phyloP scores from a whole-genome alignment of 2,113 vertebrate species.

The Ibidorhyncha struthersii region DNA sequence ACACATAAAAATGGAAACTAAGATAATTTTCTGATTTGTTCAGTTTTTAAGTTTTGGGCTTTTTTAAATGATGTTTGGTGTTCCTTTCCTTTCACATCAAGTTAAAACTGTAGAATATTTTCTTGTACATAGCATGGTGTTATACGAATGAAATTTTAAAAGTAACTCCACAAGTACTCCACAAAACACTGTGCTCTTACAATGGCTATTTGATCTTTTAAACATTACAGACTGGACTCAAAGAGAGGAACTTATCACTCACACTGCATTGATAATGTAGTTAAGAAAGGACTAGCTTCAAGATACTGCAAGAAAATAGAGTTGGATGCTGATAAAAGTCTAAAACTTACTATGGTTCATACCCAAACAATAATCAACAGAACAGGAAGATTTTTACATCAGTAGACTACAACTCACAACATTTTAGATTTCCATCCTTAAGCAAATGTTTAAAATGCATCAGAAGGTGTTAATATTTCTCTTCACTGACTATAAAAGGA shows the following conservation, averaged over 20 bases:
- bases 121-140: neutral
- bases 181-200: neutral
- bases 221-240: neutral
- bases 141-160: neutral
- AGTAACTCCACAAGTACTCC: neutral
- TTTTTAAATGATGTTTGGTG: neutral
- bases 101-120: neutral
- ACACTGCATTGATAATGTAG: neutral
- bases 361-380: neutral
- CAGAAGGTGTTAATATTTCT: too few species aligned
- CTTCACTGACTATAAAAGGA: too few species aligned
- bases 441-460: neutral
- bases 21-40: neutral
- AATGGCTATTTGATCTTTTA: neutral
- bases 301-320: neutral
- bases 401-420: neutral
- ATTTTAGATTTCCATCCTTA: neutral
- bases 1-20: neutral
- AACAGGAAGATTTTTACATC: neutral
- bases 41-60: neutral
- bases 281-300: neutral
- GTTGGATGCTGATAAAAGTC: neutral
- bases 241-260: neutral
- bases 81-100: neutral
- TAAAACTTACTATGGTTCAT: neutral